A percentile compares a stretch with the other conserved stretches of the same genome.
phyloP scores from a whole-genome alignment of 2,113 vertebrate genomes.

The Tachuris rubrigastra region DNA sequence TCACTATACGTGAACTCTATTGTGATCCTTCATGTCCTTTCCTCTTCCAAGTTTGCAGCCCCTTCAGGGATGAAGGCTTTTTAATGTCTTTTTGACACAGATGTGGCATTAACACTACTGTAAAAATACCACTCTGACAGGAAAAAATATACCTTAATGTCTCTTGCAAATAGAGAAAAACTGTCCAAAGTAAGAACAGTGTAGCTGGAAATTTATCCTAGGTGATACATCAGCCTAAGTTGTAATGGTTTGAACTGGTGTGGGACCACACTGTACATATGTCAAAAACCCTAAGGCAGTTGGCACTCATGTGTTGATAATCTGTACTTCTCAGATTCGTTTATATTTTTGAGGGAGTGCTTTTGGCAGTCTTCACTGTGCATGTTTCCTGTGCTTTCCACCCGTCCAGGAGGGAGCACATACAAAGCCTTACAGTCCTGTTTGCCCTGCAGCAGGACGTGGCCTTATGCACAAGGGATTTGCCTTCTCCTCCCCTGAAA shows the following conservation, averaged over 20 bases:
- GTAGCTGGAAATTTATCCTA: not conserved
- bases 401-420: accelerated
- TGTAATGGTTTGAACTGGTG: not conserved
- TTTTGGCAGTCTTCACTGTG: not conserved
- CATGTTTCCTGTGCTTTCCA: not conserved
- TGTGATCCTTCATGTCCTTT: not conserved
- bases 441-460: not conserved
- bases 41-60: not conserved
- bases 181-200: not conserved
- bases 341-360: not conserved
- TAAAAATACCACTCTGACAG: not conserved
- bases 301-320: not conserved
- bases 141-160: not conserved
- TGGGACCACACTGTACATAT: not conserved
- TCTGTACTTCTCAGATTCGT: not conserved
- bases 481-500: not conserved
- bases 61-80: not conserved
- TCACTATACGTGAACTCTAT: not conserved
- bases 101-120: not conserved
- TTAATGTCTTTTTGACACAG: not conserved
- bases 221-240: not conserved
- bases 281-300: not conserved
- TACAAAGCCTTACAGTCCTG: not conserved
- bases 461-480: not conserved
- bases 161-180: not conserved